phyloP scores from a whole-genome alignment of 2,113 vertebrate species.

The Microtus richardsoni region DNA sequence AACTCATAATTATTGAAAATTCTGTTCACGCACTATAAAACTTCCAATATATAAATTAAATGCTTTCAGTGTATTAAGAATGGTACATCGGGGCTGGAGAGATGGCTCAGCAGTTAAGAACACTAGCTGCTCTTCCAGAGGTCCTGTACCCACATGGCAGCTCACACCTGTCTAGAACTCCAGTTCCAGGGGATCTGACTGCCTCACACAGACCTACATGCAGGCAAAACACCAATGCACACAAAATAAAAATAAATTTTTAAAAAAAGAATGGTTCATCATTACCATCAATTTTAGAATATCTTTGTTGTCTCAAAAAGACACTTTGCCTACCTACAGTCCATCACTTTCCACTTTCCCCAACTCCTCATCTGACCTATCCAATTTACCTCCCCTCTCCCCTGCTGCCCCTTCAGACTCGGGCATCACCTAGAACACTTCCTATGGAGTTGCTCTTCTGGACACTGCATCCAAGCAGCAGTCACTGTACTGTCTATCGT shows the following conservation, averaged over 20 bases:
- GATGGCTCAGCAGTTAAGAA: too few species aligned
- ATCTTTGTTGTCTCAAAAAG: background rate
- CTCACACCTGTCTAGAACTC: too few species aligned
- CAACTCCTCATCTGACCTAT: background rate
- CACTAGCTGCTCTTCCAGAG: too few species aligned
- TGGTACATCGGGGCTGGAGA: background rate
- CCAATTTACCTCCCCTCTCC: background rate
- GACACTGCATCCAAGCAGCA: background rate
- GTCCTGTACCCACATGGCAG: too few species aligned
- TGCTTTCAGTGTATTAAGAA: background rate
- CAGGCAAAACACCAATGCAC: too few species aligned
- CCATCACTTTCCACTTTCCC: background rate
- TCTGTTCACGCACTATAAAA: constrained; percentile 9
- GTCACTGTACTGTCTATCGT: background rate
- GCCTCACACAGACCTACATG: too few species aligned
- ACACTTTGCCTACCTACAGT: background rate
- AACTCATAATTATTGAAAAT: constrained; percentile 5
- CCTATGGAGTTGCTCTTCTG: background rate
- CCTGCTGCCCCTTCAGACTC: background rate
- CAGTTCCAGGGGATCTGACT: too few species aligned
- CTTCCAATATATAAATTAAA: background rate
- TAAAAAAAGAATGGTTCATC: background rate
- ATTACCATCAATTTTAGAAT: background rate
- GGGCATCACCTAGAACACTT: background rate
- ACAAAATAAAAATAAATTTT: too few species aligned